A percentile compares a stretch with the other conserved stretches of the same genome.
Evolutionary conservation across 2,797 vertebrate genomes (phyloP).

Genomic region (Zenarchopterus dispar): DNA sequence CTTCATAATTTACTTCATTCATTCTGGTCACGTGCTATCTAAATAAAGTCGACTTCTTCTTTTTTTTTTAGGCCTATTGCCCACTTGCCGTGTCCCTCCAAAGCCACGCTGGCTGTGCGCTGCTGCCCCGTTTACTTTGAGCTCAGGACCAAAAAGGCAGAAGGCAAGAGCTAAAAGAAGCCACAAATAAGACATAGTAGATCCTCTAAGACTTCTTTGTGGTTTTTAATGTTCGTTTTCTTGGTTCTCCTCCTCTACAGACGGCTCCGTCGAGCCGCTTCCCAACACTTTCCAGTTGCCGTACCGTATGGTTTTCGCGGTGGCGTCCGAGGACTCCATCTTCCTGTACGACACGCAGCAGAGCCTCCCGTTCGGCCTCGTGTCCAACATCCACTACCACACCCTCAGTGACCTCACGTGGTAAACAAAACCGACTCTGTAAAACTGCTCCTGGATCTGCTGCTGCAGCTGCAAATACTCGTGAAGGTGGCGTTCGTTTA

Average conservation of each 20-base stretch:
- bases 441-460: too few relatives aligned
- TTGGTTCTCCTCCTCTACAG: conserved; percentile 62
- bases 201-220: not conserved
- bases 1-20: not conserved
- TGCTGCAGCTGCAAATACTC: too few relatives aligned
- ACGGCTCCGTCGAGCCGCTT: conserved; percentile 71
- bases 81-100: conserved; percentile 92
- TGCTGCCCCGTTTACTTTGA: conserved; percentile 96
- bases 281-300: conserved; percentile 86
- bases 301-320: conserved; percentile 95
- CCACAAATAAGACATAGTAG: not conserved
- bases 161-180: conserved; percentile 64
- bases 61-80: conserved; percentile 86
- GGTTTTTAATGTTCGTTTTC: not conserved
- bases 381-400: conserved; percentile 97
- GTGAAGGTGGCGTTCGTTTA: too few relatives aligned
- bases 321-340: conserved; percentile 95
- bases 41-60: not conserved
- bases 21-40: not conserved
- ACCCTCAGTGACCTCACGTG: conserved; percentile 97
- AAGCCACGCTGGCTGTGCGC: conserved; percentile 94
- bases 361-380: conserved; percentile 90
- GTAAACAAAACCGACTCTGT: conserved; percentile 71
- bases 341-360: conserved; percentile 96
- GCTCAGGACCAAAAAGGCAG: conserved; percentile 80